These are phyloP conservation scores for Macrocentrus cingulum DNA, from an alignment of 1,140 invertebrate genomes.

Conservation along the genomic window DNA sequence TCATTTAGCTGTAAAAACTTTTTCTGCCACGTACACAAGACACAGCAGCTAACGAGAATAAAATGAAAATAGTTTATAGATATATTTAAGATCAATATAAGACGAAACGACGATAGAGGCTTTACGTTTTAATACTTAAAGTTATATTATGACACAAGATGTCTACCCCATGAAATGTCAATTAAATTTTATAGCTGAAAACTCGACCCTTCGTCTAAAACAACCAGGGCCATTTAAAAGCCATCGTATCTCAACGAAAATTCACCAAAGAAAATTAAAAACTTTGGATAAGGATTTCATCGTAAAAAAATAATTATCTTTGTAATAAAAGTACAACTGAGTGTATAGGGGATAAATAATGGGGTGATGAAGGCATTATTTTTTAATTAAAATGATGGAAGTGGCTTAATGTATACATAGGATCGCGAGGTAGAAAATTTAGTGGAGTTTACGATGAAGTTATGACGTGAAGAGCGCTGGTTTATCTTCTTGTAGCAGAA, in stretches of 20 bases:
- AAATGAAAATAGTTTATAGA: no score
- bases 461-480: slow-evolving; percentile 31
- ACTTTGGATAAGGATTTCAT: not conserved
- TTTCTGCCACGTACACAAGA: no score
- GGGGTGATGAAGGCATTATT: slow-evolving; percentile 34
- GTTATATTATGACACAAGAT: slow-evolving; percentile 4
- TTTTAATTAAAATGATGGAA: slow-evolving; percentile 41
- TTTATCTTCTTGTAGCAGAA: slow-evolving; percentile 31
- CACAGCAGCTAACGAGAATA: no score
- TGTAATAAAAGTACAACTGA: not conserved
- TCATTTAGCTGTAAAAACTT: no score
- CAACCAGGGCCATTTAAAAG: not conserved
- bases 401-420: slow-evolving; percentile 26
- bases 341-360: slow-evolving; percentile 4
- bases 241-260: not conserved
- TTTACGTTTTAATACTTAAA: not conserved
- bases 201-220: slow-evolving; percentile 11
- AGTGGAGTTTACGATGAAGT: slow-evolving; percentile 37
- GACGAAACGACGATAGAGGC: not conserved
- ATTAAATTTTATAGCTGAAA: slow-evolving; percentile 2
- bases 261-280: slow-evolving; percentile 1
- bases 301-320: slow-evolving; percentile 7
- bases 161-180: slow-evolving; percentile 3
- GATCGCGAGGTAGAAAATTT: slow-evolving; percentile 30
- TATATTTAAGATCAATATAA: slow-evolving; percentile 1